Evolutionary conservation across 2,888 invertebrate genomes (phyloP), one percentile per base, ranked within the genome.

Genomic region (Ferdinandea cuprea): DNA sequence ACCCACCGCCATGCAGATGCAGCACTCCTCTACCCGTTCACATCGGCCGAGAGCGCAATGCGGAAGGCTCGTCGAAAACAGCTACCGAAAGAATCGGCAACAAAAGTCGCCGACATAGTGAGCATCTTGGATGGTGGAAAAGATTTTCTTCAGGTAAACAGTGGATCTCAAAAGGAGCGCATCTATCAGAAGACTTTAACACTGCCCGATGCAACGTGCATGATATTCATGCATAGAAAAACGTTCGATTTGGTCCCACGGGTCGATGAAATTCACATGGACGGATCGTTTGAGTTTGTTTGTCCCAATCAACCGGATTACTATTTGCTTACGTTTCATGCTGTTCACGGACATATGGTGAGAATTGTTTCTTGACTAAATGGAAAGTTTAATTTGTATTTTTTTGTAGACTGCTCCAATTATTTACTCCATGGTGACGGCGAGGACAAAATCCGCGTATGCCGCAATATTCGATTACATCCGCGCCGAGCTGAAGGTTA

Each of bases 21-120:
- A 0, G 86, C 87, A 0, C 66, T 88, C 11, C 71, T 88, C 1
- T 88, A 88, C 66, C 86, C 87, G 6, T 88, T 87, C 52, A 77
- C 76, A 0, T 86, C 86, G 11, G 88, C 88, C 1, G 87, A 87
- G 48, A 87, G 86, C 28, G 87, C 88, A 42, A 88, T 88, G 88
- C 73, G 88, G 3, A 88, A 88, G 66, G 87, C 88, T 0, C 77
- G 88, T 7, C 83, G 86, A 4, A 88, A 88, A 48, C 86, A 87
- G 72, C 61, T 87, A 0, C 87, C 87, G 5, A 77, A 85, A 25
- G 78, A 71, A 15, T 73, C 81, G 0, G 86, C 87, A 11, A 85
- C 86, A 4, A 86, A 71, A 35, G 77, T 87, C 0, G 71, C 80
- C 5, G 87, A 87, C 30, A 83, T 87, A 9, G 86, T 86, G 6